A percentile compares a stretch with the other conserved stretches of the same genome.
Evolutionary conservation across 92 coral and sea anemone genomes (phyloP).

Genomic region (Actinernus sp.): DNA sequence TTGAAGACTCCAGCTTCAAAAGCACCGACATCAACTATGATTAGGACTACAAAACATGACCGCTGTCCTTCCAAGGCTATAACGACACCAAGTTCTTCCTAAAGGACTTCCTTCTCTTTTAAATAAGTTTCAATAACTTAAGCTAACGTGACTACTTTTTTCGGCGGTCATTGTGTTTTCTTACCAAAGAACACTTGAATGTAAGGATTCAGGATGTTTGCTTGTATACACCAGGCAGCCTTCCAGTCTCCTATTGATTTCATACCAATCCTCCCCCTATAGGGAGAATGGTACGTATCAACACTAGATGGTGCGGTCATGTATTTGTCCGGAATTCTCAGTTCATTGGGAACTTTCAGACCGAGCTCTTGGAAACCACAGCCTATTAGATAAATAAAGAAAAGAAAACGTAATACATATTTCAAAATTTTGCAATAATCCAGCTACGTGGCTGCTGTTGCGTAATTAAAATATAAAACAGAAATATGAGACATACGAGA

Average conservation of each 20-base stretch:
- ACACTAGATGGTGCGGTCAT: conserved; percentile 32
- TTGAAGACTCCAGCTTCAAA: no score
- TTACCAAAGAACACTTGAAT: conserved; percentile 53
- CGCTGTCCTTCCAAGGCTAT: no score
- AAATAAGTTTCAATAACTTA: background rate
- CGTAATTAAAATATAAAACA: no score
- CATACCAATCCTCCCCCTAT: conserved; percentile 47
- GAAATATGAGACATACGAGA: no score
- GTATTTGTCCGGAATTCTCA: conserved; percentile 39
- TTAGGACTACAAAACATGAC: no score
- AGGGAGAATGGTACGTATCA: conserved; percentile 18
- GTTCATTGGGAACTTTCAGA: conserved; percentile 16
- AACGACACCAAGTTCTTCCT: no score
- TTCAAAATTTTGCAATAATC: background rate
- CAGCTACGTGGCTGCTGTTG: no score
- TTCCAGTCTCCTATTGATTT: conserved; percentile 33
- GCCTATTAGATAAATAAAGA: conserved; percentile 5
- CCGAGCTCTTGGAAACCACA: conserved; percentile 53
- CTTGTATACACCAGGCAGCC: conserved; percentile 39
- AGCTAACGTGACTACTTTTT: no score
- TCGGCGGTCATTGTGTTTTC: no score
- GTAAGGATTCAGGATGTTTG: conserved; percentile 5
- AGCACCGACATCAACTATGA: no score
- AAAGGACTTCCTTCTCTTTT: no score
- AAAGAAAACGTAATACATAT: background rate